These are phyloP conservation scores for Netelia melanura DNA, from an alignment of 2,888 invertebrate species.

Conservation along the genomic window DNA sequence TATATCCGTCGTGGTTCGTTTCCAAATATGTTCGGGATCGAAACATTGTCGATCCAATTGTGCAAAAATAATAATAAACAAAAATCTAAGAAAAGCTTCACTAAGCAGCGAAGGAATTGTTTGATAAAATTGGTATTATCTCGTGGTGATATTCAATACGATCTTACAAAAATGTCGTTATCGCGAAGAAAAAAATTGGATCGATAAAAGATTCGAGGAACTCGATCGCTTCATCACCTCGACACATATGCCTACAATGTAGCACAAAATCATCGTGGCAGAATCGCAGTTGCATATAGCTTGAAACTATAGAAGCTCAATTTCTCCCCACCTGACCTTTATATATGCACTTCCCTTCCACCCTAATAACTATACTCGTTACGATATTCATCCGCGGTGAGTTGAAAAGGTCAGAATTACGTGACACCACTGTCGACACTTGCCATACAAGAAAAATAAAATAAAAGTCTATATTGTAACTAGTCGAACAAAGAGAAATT, in stretches of 20 bases:
- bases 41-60: background rate
- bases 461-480: background rate
- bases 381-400: constrained; percentile 58
- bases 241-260: background rate
- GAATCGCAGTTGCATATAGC: constrained; percentile 1
- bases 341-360: constrained; percentile 59
- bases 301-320: constrained; percentile 42
- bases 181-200: too few species aligned
- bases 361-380: constrained; percentile 65
- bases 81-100: background rate
- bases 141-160: background rate
- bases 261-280: constrained; percentile 1
- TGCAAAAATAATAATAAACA: too few species aligned
- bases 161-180: background rate
- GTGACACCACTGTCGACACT: background rate
- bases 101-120: background rate
- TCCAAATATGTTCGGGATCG: constrained; percentile 14
- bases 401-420: constrained; percentile 61
- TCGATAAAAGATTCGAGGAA: background rate
- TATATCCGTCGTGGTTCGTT: constrained; percentile 76
- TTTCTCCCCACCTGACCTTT: constrained; percentile 65
- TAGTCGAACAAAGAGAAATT: background rate
- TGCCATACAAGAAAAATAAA: constrained; percentile 4
- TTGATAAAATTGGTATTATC: background rate
- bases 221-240: background rate